Base-by-base conservation (phyloP, 2,113 vertebrate species). In the western clawed frog (Xenopus tropicalis) region DNA sequence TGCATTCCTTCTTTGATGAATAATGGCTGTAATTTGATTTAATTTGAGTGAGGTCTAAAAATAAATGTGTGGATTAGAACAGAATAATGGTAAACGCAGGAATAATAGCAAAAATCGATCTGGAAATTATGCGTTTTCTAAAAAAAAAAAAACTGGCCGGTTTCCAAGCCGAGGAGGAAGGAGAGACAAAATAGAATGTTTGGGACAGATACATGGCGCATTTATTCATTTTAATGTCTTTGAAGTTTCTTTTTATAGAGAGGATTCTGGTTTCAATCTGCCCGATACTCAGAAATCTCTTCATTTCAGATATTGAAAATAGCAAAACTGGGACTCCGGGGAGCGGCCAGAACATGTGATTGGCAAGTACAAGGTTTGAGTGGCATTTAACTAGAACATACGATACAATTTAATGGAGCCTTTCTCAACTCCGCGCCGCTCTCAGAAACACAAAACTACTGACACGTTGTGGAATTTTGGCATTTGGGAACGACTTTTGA, bases 301-400 rank as follows among this genome's bases (percentile, higher is more conserved):
- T 17, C 12, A 14, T 4, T 48, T 48, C 16, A 48, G 13, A 48
- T 48, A 13, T 14, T 48, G 16, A 17, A 48, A 48, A 48, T 48
- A 65, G 62, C 44, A n/a, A 12, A 66, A 67, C 17, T 22, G 37
- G 51, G 64, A 74, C 43, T 68, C 56, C 48, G 11, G 44, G 16
- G 54, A 43, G 44, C 24, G 61, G 43, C 54, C 8, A 13, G 42
- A 67, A 51, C 72, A 17, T 20, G 9, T 73, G 71, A 73, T 66
- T 74, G 72, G 64, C 72, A 74, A 61, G 64, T 54, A 21, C 66
- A 63, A 74, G 61, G 61, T 74, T 68, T 74, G 46, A 56, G 64
- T 74, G 72, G 66, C 72, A 74, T 74, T 74, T 74, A 74, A 61
- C 72, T 51, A 43, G 63, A 68, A 66, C 64, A 66, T 74, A 66